Percentiles rank a stretch among this genome's conserved stretches.
These are phyloP conservation scores for Stenodema calcarata DNA, from an alignment of 2,888 invertebrate species.

Conservation along the genomic window DNA sequence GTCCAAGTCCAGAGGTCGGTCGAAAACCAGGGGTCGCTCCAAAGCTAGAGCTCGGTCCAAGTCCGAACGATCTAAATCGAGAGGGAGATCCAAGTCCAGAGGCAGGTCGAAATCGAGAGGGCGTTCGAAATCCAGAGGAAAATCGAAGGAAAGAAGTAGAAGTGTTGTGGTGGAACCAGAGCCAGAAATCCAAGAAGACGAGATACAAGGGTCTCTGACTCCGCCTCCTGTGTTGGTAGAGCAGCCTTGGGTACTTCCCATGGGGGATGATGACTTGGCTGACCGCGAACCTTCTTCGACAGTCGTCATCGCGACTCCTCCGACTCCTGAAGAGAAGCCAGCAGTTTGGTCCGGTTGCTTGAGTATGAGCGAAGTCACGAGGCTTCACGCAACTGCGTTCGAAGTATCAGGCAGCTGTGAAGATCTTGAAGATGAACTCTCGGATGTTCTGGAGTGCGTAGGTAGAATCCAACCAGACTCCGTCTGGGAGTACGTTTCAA, in stretches of 20 bases:
- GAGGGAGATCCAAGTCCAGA: slow-evolving; percentile 43
- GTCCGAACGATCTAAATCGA: slow-evolving; percentile 36
- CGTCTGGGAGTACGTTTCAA: slow-evolving; percentile 87
- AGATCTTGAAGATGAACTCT: slow-evolving; percentile 75
- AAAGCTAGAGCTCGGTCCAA: slow-evolving; percentile 50
- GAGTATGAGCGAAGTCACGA: slow-evolving; percentile 84
- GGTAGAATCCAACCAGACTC: slow-evolving; percentile 73
- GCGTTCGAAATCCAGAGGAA: slow-evolving; percentile 50
- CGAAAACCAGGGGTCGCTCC: slow-evolving; percentile 53
- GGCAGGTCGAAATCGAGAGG: neutral
- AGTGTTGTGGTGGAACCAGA: slow-evolving; percentile 14
- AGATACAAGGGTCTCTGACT: slow-evolving; percentile 31
- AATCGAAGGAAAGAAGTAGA: slow-evolving; percentile 24
- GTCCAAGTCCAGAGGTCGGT: neutral
- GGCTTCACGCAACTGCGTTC: slow-evolving; percentile 64
- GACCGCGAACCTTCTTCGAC: slow-evolving; percentile 84
- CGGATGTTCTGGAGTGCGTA: slow-evolving; percentile 82
- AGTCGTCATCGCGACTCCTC: slow-evolving; percentile 68
- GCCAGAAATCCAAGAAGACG: slow-evolving; percentile 3
- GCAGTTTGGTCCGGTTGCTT: slow-evolving; percentile 84
- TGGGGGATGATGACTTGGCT: slow-evolving; percentile 54
- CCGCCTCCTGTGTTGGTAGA: slow-evolving; percentile 29
- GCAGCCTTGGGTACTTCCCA: neutral
- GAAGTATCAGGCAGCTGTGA: slow-evolving; percentile 74
- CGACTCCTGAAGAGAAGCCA: slow-evolving; percentile 61